Evolutionary conservation across 2,797 vertebrate species (phyloP).

Genomic region (Macropodus opercularis): DNA sequence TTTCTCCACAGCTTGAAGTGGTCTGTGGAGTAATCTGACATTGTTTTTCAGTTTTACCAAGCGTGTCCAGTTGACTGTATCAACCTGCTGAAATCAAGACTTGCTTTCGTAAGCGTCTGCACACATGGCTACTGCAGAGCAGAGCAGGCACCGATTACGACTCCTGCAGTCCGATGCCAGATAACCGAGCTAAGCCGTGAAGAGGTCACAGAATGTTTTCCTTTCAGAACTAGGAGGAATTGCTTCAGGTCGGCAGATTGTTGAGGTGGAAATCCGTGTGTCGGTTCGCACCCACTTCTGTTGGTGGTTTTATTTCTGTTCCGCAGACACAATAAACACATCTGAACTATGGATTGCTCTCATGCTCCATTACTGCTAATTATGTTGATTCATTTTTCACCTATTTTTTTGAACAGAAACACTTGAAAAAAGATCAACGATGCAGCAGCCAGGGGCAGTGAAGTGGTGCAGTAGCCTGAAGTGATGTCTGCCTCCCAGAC

Average conservation of each 20-base stretch:
- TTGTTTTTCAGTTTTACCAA: conserved; percentile 26
- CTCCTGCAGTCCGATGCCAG: conserved; percentile 23
- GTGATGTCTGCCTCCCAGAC: conserved; percentile 41
- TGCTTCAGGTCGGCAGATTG: background rate
- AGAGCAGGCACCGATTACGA: conserved; percentile 12
- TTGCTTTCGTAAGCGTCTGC: conserved; percentile 28
- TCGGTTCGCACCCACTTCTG: no score
- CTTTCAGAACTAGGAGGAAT: background rate
- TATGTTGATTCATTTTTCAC: no score
- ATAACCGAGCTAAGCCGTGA: conserved; percentile 22
- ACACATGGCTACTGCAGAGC: conserved; percentile 9
- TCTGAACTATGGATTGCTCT: no score
- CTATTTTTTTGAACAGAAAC: no score
- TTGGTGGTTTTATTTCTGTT: no score
- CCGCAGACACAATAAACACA: no score
- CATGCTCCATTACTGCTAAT: no score
- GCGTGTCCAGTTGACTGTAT: background rate
- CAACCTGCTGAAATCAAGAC: conserved; percentile 29
- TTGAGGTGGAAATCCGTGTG: conserved; percentile 9
- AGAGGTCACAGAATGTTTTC: conserved; percentile 21
- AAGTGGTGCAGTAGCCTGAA: conserved; percentile 14
- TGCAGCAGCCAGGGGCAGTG: background rate
- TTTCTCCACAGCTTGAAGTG: conserved; percentile 35
- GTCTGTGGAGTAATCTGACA: conserved; percentile 40
- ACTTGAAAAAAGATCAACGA: no score